A percentile compares a stretch with the other conserved stretches of the same genome.
Evolutionary conservation across 2,797 vertebrate species (phyloP).

Genomic region (Liasis olivaceus): DNA sequence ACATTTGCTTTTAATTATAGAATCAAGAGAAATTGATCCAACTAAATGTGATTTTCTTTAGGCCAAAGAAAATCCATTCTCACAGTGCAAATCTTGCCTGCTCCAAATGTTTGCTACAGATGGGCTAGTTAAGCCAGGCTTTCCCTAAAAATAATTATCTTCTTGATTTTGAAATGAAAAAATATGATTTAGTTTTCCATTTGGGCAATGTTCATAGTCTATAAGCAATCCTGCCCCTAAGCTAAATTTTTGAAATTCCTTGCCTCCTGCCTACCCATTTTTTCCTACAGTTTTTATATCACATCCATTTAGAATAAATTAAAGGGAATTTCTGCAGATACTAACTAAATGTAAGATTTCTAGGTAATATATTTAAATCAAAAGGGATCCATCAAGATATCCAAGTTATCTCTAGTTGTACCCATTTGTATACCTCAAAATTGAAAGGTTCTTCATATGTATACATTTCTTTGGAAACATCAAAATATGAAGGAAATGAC

Average conservation of each 20-base stretch:
- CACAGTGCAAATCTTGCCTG: neutral
- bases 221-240: neutral
- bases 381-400: neutral
- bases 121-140: neutral
- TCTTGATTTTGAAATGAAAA: constrained; percentile 13
- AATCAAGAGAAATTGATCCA: neutral
- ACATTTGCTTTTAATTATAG: neutral
- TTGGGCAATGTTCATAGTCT: constrained; percentile 13
- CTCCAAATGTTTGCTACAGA: neutral
- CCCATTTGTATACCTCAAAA: neutral
- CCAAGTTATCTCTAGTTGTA: neutral
- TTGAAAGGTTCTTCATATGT: neutral
- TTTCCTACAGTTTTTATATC: neutral
- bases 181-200: constrained; percentile 13
- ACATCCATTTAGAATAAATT: neutral
- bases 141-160: constrained; percentile 1
- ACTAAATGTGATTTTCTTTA: neutral
- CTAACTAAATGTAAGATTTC: neutral
- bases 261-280: neutral
- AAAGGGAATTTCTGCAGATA: neutral
- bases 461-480: neutral
- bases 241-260: neutral
- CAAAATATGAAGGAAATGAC: neutral
- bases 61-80: neutral
- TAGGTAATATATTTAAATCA: neutral